Percentiles rank a stretch among this genome's conserved stretches.
phyloP scores from a whole-genome alignment of 1,140 invertebrate genomes.

The Caenorhabditis tropicalis region DNA sequence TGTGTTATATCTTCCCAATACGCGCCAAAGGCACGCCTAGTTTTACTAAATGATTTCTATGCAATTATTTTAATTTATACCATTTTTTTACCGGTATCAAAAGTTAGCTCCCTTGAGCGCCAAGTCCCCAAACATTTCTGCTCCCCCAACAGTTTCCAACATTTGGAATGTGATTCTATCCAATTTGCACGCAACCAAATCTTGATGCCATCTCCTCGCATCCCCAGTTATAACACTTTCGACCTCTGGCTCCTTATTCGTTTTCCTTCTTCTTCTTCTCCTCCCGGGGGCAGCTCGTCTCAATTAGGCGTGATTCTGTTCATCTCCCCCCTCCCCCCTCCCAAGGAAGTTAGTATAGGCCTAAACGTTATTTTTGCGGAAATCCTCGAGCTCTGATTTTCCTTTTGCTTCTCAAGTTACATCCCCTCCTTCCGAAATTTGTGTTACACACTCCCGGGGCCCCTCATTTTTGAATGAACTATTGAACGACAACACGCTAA shows the following conservation, averaged over 20 bases:
- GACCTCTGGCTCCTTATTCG: background rate
- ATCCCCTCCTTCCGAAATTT: background rate
- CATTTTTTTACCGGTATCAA: too few species aligned
- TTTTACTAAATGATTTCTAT: too few species aligned
- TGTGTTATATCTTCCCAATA: too few species aligned
- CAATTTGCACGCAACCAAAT: background rate
- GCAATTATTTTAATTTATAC: too few species aligned
- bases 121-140: too few species aligned
- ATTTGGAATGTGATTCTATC: constrained; percentile 18
- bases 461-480: background rate
- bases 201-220: background rate
- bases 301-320: constrained; percentile 44
- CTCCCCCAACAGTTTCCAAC: background rate
- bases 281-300: background rate
- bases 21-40: too few species aligned
- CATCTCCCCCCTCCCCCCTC: too few species aligned
- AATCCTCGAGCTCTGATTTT: constrained; percentile 31
- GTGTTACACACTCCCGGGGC: background rate
- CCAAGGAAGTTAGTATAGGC: constrained; percentile 40
- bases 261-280: background rate
- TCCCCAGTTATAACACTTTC: constrained; percentile 18
- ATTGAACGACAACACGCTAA: background rate
- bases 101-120: too few species aligned
- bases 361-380: constrained; percentile 38
- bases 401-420: constrained; percentile 25